Evolutionary conservation across 2,113 vertebrate genomes (phyloP), one percentile per base, ranked within the genome.

Genomic region (Sciurus niger): DNA sequence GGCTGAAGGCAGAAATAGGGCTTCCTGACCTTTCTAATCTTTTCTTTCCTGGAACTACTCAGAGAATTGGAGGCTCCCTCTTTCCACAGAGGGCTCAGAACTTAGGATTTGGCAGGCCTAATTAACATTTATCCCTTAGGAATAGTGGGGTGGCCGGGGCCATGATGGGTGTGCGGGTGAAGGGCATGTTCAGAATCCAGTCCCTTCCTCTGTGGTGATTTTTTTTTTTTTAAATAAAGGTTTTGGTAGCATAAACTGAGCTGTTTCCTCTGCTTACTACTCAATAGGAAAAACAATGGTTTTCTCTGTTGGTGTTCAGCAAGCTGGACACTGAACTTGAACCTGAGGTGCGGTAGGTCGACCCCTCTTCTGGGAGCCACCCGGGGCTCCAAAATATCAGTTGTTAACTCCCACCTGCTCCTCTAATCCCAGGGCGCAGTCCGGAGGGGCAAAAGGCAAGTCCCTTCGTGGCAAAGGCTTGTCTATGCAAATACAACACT

Each of bases 401-500:
- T 55, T 53, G 63, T 63, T 93, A 22, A 48, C 70, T 91, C 28
- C 63, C 84, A 95, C 74, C 76, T 94, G 86, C 95, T 94, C 80
- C 65, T 76, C n/a, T 82, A 43, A 53, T 90, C 67, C 84, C 84
- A 79, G 80, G 60, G 72, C 1, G 0, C 60, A 84, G 90, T 85
- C 82, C 13, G 22, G 46, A 95, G 92, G 95, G 90, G 92, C 87
- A 96, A 95, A 95, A 97, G 92, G 85, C 92, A 97, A 96, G 86
- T 97, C 94, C 89, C 89, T 91, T 96, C 90, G 87, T 96, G 86
- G 92, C 77, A 96, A 97, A 97, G 93, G 67, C 95, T 98, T 96
- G 76, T 94, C 95, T 92, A 97, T 97, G 97, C 95, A 98, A 98
- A 98, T 95, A 90, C 73, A 96, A 98, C 92, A 92, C 97, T 97